These are phyloP conservation scores for Frankliniella fusca DNA, from an alignment of 2,888 invertebrate genomes.

Conservation along the genomic window DNA sequence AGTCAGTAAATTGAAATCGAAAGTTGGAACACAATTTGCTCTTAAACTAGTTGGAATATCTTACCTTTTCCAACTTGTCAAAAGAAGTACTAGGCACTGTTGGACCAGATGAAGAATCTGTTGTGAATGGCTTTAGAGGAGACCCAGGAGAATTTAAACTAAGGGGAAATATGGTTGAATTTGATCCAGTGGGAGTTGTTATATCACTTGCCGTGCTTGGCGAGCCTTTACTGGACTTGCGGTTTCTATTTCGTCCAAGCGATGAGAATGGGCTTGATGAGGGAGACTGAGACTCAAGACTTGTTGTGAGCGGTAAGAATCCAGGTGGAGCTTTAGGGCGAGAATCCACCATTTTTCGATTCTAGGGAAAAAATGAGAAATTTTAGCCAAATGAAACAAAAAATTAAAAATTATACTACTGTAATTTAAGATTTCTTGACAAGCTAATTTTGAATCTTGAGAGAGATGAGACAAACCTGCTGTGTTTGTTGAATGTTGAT, in stretches of 20 bases:
- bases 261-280: slow-evolving; percentile 51
- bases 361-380: slow-evolving; percentile 40
- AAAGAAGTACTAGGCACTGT: neutral
- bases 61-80: neutral
- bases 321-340: slow-evolving; percentile 49
- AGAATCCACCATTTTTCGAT: slow-evolving; percentile 46
- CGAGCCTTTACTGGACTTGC: slow-evolving; percentile 45
- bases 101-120: neutral
- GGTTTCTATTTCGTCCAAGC: slow-evolving; percentile 45
- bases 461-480: slow-evolving; percentile 41
- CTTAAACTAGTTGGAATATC: neutral
- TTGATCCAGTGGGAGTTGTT: slow-evolving; percentile 57
- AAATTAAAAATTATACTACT: neutral
- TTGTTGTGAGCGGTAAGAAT: slow-evolving; percentile 47
- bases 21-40: neutral
- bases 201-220: slow-evolving; percentile 42
- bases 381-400: neutral
- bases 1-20: neutral
- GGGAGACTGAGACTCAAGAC: slow-evolving; percentile 46
- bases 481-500: slow-evolving; percentile 56
- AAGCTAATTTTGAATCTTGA: neutral
- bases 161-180: slow-evolving; percentile 63
- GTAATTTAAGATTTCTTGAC: no score
- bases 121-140: slow-evolving; percentile 53
- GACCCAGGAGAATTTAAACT: slow-evolving; percentile 64